Evolutionary conservation across 2,888 invertebrate genomes (phyloP), one percentile per base, ranked within the genome.

Genomic region (Imbricaverruca yamaguchii): DNA sequence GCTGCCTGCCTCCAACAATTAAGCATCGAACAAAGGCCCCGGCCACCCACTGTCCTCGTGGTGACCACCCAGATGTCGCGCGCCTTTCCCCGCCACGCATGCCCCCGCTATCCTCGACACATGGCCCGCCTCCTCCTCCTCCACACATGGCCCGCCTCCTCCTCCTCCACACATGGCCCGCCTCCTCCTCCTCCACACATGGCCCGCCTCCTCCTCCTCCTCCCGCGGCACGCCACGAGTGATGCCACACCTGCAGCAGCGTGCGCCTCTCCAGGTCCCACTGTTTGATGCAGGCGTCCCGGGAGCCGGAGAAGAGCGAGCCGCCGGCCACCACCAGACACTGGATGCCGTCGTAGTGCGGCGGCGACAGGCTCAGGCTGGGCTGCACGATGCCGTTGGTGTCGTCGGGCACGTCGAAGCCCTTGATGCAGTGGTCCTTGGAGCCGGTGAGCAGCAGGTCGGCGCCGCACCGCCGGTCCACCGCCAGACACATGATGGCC

Each of bases 321-420:
- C 91, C 89, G 61, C 91, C 92, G 83, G 89, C 87, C 81, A 93
- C 89, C 61, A 92, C 91, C 80, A 95, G 89, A 77, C 93, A 92
- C 86, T 95, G 93, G 81, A 96, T 93, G 56, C 95, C 95, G 87
- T 95, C 95, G 87, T 95, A 95, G 88, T 95, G 95, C 11, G 95
- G 95, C 21, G 95, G 95, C 85, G 93, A 92, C 82, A 94, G 88
- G 85, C 92, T 91, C 81, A 91, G 90, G 61, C 92, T 88, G 84
- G 90, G 91, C 85, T 89, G 87, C 80, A 90, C 87, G 84, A 91
- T 89, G n/a, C 89, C 88, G 56, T 85, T 85, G 63, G 87, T 86
- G 78, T 87, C 87, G 79, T 87, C 86, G 82, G 86, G 85, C 74
- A 89, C 87, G 83, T 89, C 89, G 86, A 90, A 90, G 82, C 89